Evolutionary conservation across 2,888 invertebrate species (phyloP), one percentile per base, ranked within the genome.

Genomic region (Chloroclysta siterata): DNA sequence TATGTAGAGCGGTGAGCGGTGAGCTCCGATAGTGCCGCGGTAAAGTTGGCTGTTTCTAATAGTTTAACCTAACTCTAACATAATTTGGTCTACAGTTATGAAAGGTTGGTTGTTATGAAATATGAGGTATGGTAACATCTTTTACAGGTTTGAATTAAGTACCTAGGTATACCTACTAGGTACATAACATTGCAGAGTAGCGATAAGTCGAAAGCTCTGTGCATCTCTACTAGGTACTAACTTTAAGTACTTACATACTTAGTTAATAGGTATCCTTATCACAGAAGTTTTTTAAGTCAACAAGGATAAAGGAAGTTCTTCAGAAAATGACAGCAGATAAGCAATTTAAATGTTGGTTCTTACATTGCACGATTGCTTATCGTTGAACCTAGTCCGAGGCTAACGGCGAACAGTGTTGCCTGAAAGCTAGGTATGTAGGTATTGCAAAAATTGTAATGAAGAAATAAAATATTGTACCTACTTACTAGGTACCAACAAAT

Each of bases 11-110:
- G 5, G 33, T 39, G 36, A 11, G 36, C 6, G 33, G 33, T 33
- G 53, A 48, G 50, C 50, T 11, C 33, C 15, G 50, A 63, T 65
- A 60, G 53, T 28, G 53, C 22, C 14, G 41, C 51, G 22, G n/a
- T n/a, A 48, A 51, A n/a, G n/a, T n/a, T n/a, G n/a, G n/a, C n/a
- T n/a, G n/a, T n/a, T n/a, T n/a, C n/a, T n/a, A n/a, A n/a, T n/a
- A n/a, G n/a, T n/a, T n/a, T n/a, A n/a, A n/a, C n/a, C n/a, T n/a
- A n/a, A n/a, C n/a, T n/a, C n/a, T n/a, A n/a, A n/a, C n/a, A n/a
- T n/a, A n/a, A n/a, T 22, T 22, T 22, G 22, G 22, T 2, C 22
- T 1, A 22, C 22, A 22, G 22, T 22, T 22, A 22, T 22, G 22
- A n/a, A n/a, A n/a, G 22, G 22, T 2, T 22, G 22, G 22, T 22